These are phyloP conservation scores for Drosophila rhopaloa DNA, from an alignment of 1,140 invertebrate species.

Conservation along the genomic window DNA sequence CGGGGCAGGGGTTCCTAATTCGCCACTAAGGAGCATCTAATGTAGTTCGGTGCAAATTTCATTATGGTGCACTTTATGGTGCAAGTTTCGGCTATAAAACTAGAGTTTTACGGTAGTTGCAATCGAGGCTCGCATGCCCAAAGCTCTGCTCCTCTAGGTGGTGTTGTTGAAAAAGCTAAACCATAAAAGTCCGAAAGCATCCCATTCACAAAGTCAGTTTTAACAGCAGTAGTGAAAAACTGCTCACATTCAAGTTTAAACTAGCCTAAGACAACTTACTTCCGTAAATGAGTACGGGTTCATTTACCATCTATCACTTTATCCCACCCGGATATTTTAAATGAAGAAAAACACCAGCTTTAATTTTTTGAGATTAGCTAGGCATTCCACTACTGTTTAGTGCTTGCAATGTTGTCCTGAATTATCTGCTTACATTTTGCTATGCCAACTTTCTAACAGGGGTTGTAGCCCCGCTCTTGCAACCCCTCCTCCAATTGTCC, in stretches of 20 bases:
- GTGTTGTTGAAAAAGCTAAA: conserved; percentile 49
- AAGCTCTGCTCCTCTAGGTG: conserved; percentile 42
- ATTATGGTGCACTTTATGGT: conserved; percentile 61
- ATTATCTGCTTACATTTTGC: conserved; percentile 3
- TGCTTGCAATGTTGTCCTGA: conserved; percentile 1
- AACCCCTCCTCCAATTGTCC: background rate
- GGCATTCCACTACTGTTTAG: background rate
- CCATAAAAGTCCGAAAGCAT: conserved; percentile 47
- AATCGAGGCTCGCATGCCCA: conserved; percentile 45
- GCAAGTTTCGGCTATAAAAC: conserved; percentile 50
- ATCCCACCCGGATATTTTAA: background rate
- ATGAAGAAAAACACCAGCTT: background rate
- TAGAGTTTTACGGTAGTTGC: conserved; percentile 45
- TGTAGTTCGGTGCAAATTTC: conserved; percentile 12
- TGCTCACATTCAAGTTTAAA: conserved; percentile 2
- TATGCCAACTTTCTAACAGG: conserved; percentile 16
- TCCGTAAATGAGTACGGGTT: no score
- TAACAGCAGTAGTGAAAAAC: conserved; percentile 25
- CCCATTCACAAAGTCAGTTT: conserved; percentile 50
- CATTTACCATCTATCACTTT: background rate
- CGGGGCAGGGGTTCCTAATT: background rate
- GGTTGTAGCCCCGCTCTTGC: conserved; percentile 2
- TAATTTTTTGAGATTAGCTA: background rate
- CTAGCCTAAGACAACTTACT: background rate
- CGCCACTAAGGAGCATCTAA: conserved; percentile 1